Evolutionary conservation across 2,797 vertebrate species (phyloP), one percentile per base, ranked within the genome.

Genomic region (Aldrovandia affinis): DNA sequence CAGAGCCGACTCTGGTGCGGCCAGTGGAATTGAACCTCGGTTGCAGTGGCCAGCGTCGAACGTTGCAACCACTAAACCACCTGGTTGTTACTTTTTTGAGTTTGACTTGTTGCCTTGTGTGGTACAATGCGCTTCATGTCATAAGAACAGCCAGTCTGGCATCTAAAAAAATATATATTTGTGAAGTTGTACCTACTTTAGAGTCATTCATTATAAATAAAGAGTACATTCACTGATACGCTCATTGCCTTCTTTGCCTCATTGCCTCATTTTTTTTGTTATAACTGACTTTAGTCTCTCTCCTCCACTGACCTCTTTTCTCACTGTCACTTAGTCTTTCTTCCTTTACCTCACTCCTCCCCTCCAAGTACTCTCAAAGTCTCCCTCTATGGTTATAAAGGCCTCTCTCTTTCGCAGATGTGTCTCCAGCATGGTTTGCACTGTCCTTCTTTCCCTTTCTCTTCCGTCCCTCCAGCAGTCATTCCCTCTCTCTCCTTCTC

Each of bases 181-280:
- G n/a, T n/a, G n/a, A n/a, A n/a, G n/a, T n/a, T n/a, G n/a, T n/a
- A n/a, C n/a, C n/a, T n/a, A n/a, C n/a, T n/a, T n/a, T n/a, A n/a
- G n/a, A n/a, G n/a, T n/a, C n/a, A n/a, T n/a, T n/a, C n/a, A n/a
- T n/a, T n/a, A n/a, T n/a, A n/a, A n/a, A n/a, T n/a, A n/a, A n/a
- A n/a, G n/a, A n/a, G n/a, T n/a, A n/a, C n/a, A n/a, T n/a, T n/a
- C n/a, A n/a, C n/a, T n/a, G n/a, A n/a, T n/a, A n/a, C n/a, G n/a
- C n/a, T n/a, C n/a, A n/a, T 78, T 52, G 50, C 54, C 68, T 65
- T 59, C 47, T 36, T 18, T 25, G 25, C 33, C 82, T 42, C 47
- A 33, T 8, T n/a, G 47, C 68, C 33, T 75, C 33, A n/a, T 33
- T 70, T 77, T 39, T 36, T 30, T 79, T 79, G 52, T 79, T 80